Conservation (phyloP, 1,140 invertebrate species). For the Oppia nitens region DNA sequence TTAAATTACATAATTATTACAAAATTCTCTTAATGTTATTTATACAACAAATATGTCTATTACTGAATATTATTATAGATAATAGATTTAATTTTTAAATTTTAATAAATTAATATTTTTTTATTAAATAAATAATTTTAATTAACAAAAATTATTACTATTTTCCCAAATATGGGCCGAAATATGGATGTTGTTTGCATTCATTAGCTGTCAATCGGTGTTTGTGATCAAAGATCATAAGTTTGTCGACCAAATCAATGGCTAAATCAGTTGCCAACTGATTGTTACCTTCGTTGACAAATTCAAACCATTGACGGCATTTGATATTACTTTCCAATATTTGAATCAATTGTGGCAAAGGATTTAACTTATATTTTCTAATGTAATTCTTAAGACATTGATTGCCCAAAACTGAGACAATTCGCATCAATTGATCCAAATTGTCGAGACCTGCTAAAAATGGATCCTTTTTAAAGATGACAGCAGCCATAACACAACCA, state of each 20-base stretch:
- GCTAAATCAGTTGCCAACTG: neutral
- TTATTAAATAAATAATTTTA: too few relatives aligned
- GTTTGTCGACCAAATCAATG: neutral
- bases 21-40: too few relatives aligned
- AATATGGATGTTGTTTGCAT: neutral
- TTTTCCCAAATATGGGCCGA: too few relatives aligned
- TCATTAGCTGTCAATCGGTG: neutral
- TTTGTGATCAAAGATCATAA: neutral
- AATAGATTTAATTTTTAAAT: too few relatives aligned
- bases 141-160: too few relatives aligned
- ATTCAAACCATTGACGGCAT: neutral
- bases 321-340: neutral
- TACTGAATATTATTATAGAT: too few relatives aligned
- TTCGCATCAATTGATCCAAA: neutral
- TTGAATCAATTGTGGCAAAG: neutral
- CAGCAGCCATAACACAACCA: neutral
- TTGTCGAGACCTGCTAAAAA: neutral
- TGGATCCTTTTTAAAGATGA: neutral
- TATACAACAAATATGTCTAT: too few relatives aligned
- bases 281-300: neutral
- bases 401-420: neutral
- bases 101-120: too few relatives aligned
- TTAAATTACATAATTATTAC: too few relatives aligned
- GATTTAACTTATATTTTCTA: neutral
- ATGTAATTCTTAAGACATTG: neutral